These are phyloP conservation scores for Climacteris rufus DNA, from an alignment of 2,113 vertebrate genomes.

Conservation along the genomic window DNA sequence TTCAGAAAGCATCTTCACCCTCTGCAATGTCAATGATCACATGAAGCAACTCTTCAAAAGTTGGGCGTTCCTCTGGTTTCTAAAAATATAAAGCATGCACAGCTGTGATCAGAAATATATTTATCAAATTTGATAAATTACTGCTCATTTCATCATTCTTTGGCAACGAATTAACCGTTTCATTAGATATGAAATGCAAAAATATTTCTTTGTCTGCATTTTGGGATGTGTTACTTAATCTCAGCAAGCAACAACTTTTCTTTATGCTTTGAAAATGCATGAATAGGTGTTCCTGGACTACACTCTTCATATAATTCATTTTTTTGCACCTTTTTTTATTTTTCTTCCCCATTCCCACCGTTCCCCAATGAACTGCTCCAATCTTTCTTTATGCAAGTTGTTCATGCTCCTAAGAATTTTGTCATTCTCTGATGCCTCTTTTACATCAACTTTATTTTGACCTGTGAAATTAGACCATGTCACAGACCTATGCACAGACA, in stretches of 20 bases:
- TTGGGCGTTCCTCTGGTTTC: conserved; percentile 78
- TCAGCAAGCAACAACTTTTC: not conserved
- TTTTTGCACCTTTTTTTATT: not conserved
- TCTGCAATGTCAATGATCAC: conserved; percentile 74
- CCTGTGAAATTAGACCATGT: not conserved
- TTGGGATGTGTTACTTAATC: not conserved
- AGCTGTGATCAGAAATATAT: not conserved
- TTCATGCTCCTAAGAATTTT: not conserved
- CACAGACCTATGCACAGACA: not conserved
- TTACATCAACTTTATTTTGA: not conserved
- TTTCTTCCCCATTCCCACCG: not conserved
- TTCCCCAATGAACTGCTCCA: not conserved
- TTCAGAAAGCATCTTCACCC: conserved; percentile 70
- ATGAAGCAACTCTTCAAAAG: conserved; percentile 73
- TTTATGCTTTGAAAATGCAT: not conserved
- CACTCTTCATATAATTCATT: not conserved
- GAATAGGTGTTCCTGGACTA: not conserved
- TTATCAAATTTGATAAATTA: too few species aligned
- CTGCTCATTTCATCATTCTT: not conserved
- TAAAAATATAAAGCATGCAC: conserved; percentile 45
- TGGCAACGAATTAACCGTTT: not conserved
- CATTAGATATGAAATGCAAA: not conserved
- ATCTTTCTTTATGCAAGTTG: not conserved
- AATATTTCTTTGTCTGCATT: not conserved
- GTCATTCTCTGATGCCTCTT: not conserved